A percentile compares a stretch with the other conserved stretches of the same genome.
Conservation (phyloP, 2,797 vertebrate species). For the Phrynocephalus vlangalii region DNA sequence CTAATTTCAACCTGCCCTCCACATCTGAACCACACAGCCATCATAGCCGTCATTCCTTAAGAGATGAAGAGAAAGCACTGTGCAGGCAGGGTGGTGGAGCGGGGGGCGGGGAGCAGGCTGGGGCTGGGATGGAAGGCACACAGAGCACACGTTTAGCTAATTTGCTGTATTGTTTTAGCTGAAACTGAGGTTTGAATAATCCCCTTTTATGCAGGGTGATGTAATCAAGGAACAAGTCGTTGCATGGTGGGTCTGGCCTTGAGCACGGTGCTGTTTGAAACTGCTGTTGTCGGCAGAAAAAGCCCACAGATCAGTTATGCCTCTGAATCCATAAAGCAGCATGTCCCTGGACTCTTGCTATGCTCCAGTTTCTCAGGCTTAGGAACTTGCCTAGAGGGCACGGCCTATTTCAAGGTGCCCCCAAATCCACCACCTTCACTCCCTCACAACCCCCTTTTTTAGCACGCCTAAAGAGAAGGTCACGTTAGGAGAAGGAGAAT, state of each 20-base stretch:
- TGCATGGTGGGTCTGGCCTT: conserved; percentile 55
- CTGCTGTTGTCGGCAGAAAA: conserved; percentile 42
- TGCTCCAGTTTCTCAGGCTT: conserved; percentile 64
- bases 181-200: conserved; percentile 66
- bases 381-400: conserved; percentile 54
- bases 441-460: conserved; percentile 57
- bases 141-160: conserved; percentile 41
- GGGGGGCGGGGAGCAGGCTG: background rate
- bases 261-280: background rate
- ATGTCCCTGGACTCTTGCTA: background rate
- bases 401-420: conserved; percentile 64
- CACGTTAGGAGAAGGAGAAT: conserved; percentile 52
- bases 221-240: conserved; percentile 59
- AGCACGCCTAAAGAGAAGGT: conserved; percentile 47
- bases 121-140: conserved; percentile 12
- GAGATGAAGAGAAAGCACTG: background rate
- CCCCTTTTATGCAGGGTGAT: conserved; percentile 68
- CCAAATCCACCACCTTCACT: conserved; percentile 39
- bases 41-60: background rate
- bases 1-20: conserved; percentile 27
- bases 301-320: background rate
- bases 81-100: too few relatives aligned
- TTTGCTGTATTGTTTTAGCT: conserved; percentile 72
- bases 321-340: conserved; percentile 13
- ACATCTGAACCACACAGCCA: conserved; percentile 12